Percentiles rank a stretch among this genome's conserved stretches.
Conservation (phyloP, 2,113 vertebrate genomes). For the Rhea americana region DNA sequence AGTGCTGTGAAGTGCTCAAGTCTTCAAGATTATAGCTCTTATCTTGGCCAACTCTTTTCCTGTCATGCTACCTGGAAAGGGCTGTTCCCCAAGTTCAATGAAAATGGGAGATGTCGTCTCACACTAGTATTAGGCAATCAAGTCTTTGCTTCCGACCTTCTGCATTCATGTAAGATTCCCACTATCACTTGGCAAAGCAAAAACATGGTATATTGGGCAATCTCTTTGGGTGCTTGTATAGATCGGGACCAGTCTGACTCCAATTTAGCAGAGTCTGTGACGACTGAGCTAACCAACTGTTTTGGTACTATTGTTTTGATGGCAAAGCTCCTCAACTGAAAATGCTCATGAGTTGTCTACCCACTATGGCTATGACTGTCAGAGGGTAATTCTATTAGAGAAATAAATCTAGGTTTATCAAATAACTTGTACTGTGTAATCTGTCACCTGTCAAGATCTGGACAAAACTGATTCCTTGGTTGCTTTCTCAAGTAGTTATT, state of each 20-base stretch:
- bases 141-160: neutral
- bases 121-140: neutral
- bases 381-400: neutral
- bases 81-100: neutral
- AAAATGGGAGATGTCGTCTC: neutral
- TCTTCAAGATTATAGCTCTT: too few relatives aligned
- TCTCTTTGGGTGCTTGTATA: neutral
- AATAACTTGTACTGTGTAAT: neutral
- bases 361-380: neutral
- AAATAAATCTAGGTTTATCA: neutral
- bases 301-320: neutral
- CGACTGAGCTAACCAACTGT: neutral
- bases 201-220: neutral
- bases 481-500: neutral
- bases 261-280: neutral
- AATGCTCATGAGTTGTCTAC: neutral
- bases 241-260: neutral
- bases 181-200: neutral
- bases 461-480: neutral
- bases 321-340: neutral
- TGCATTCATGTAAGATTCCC: neutral
- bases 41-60: neutral
- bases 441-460: neutral
- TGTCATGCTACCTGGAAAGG: neutral
- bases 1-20: too few relatives aligned